A percentile compares a stretch with the other conserved stretches of the same genome.
These are phyloP conservation scores for Drymonia ruficornis DNA, from an alignment of 2,888 invertebrate genomes.

Conservation along the genomic window DNA sequence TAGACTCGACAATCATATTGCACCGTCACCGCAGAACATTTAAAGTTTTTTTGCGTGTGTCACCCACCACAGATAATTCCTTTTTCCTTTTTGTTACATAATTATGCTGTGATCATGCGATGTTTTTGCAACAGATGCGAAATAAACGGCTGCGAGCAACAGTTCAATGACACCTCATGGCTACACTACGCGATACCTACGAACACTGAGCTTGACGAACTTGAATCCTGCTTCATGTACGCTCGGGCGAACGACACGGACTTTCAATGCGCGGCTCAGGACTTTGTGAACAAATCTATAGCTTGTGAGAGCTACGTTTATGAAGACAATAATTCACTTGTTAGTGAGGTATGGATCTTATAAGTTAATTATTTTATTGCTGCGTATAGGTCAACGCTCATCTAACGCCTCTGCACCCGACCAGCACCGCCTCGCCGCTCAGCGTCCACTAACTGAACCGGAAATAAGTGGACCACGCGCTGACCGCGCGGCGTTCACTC, in stretches of 20 bases:
- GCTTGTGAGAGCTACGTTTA: constrained; percentile 65
- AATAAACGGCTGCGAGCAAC: constrained; percentile 68
- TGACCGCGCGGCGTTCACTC: too few relatives aligned
- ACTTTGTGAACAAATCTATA: constrained; percentile 61
- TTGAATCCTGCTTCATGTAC: constrained; percentile 57
- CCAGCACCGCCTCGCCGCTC: too few relatives aligned
- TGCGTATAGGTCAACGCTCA: too few relatives aligned
- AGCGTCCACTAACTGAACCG: too few relatives aligned
- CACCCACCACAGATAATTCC: not conserved
- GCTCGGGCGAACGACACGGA: constrained; percentile 44
- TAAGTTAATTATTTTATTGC: too few relatives aligned
- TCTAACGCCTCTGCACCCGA: too few relatives aligned
- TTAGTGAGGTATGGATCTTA: constrained; percentile 65
- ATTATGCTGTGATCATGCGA: not conserved
- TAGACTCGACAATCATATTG: too few relatives aligned
- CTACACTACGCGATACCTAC: constrained; percentile 65
- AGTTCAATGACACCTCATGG: constrained; percentile 77
- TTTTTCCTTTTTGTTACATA: not conserved
- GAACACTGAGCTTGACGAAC: constrained; percentile 43
- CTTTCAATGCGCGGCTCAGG: constrained; percentile 56
- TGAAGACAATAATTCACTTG: constrained; percentile 65
- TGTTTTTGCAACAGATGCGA: constrained; percentile 56
- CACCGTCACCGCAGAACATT: too few relatives aligned
- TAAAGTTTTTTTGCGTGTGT: not conserved
- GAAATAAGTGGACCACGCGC: too few relatives aligned